Evolutionary conservation across 2,797 vertebrate genomes (phyloP).

Genomic region (Clarias laeviceps): DNA sequence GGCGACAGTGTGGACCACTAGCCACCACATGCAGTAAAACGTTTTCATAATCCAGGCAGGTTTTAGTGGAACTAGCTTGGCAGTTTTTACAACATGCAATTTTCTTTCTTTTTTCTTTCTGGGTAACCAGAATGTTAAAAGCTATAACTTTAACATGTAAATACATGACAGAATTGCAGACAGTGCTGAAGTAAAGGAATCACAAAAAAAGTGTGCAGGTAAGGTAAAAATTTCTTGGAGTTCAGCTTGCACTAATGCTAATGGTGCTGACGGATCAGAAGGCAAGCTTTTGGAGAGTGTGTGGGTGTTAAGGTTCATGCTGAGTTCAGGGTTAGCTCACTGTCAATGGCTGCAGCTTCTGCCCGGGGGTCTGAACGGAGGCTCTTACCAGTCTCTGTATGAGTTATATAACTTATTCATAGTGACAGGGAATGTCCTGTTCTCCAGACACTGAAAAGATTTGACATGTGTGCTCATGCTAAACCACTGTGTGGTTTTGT

Average conservation of each 20-base stretch:
- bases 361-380: conserved; percentile 29
- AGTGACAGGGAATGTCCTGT: conserved; percentile 39
- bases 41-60: background rate
- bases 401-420: conserved; percentile 44
- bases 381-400: background rate
- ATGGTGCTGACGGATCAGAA: conserved; percentile 23
- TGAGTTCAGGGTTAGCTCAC: conserved; percentile 47
- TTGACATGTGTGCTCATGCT: conserved; percentile 26
- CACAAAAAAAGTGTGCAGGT: background rate
- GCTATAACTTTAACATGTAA: background rate
- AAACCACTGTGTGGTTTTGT: background rate
- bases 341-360: conserved; percentile 19
- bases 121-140: background rate
- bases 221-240: background rate
- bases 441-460: conserved; percentile 29
- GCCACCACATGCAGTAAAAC: background rate
- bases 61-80: background rate
- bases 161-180: background rate
- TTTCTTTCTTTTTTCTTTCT: background rate
- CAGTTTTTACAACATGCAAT: background rate
- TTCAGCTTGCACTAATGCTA: conserved; percentile 14
- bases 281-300: conserved; percentile 25
- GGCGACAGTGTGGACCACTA: too few species aligned
- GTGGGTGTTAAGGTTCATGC: conserved; percentile 34
- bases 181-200: background rate